Base-by-base conservation (phyloP, 2,113 vertebrate species). In the Coregonus clupeaformis region DNA sequence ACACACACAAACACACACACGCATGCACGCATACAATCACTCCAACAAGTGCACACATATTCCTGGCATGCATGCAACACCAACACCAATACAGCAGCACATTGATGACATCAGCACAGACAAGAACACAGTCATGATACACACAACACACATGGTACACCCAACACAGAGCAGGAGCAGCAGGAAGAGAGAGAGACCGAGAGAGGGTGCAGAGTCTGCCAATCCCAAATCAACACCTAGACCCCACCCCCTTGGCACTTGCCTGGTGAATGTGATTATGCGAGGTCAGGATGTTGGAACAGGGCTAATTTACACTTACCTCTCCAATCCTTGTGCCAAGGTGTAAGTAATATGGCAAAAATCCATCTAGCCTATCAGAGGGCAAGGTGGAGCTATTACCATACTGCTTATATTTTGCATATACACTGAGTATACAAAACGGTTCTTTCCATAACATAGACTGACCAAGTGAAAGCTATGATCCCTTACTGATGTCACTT, bases 101-200 rank as follows among this genome's bases (percentile, higher is more conserved):
- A 60, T 22, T 60, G 57, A 60, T 63, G 24, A 63, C 65, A 42
- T 68, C 65, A 68, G 30, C 74, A 81, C 0, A 84, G 79, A 80
- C 55, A 5, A 76, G 78, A 77, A 85, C 77, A 83, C 68, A 45
- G 71, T 80, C 83, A 86, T 77, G 81, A 64, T 60, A 87, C 82
- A 67, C 65, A 1, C 16, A 27, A 32, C 64, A 66, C 62, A 24
- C 14, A 5, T 62, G 32, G 32, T 9, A 36, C 32, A 9, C 32
- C 32, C 32, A 36, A 42, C 20, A 62, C 59, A 62, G 18, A 25
- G 62, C 62, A 82, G 74, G 77, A 80, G 76, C 77, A 85, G 79
- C 81, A 45, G 47, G 65, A 63, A 73, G 77, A 25, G 67, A 75
- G 59, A 65, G 1, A 69, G 72, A 74, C 14, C 24, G 45, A 52